Evolutionary conservation across 2,113 vertebrate genomes (phyloP).

Genomic region (Athene cunicularia): DNA sequence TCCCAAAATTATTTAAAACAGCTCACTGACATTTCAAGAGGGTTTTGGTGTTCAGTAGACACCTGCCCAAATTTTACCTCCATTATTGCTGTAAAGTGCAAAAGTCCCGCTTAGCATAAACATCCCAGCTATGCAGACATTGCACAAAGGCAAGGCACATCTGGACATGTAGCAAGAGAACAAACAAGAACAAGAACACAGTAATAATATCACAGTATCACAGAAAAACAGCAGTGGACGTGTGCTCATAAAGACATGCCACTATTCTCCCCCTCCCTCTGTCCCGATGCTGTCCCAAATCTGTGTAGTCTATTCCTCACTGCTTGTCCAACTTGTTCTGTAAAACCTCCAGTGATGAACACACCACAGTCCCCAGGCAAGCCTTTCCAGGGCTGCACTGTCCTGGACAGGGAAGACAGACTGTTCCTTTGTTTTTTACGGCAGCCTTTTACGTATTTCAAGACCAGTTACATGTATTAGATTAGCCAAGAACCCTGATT

Average conservation of each 20-base stretch:
- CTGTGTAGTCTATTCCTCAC: neutral
- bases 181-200: neutral
- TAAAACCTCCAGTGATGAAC: neutral
- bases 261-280: neutral
- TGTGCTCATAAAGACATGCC: neutral
- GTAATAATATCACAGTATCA: neutral
- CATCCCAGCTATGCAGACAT: neutral
- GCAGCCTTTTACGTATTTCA: constrained; percentile 19
- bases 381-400: neutral
- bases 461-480: neutral
- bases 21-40: neutral
- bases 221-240: neutral
- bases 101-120: neutral
- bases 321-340: neutral
- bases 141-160: neutral
- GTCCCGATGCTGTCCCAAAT: neutral
- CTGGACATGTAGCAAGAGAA: neutral
- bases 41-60: neutral
- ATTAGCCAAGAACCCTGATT: constrained; percentile 1
- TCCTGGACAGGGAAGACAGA: neutral
- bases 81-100: neutral
- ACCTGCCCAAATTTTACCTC: neutral
- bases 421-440: neutral
- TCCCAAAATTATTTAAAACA: neutral
- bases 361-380: neutral